phyloP scores from a whole-genome alignment of 2,797 vertebrate species.

The Parauchenoglanis ngamensis region DNA sequence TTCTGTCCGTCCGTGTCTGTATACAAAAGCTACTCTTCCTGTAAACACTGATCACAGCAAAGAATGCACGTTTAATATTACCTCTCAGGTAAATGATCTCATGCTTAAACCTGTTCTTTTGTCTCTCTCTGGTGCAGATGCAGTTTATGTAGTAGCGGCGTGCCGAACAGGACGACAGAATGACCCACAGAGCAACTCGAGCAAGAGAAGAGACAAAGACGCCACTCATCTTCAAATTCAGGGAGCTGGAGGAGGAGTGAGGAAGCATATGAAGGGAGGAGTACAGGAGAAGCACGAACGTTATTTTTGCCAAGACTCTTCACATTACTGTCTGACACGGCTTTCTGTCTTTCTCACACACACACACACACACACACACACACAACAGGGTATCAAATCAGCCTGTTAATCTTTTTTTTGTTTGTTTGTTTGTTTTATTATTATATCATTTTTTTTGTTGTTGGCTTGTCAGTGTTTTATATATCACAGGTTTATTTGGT shows the following conservation, averaged over 20 bases:
- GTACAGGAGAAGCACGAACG: conserved; percentile 13
- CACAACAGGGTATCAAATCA: conserved; percentile 24
- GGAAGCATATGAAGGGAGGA: conserved; percentile 38
- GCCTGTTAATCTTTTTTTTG: conserved; percentile 15
- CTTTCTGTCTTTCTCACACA: conserved; percentile 16
- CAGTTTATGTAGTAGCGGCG: conserved; percentile 81
- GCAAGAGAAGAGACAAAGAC: conserved; percentile 54
- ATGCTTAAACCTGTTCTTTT: background rate
- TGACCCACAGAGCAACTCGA: conserved; percentile 41
- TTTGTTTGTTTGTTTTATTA: background rate
- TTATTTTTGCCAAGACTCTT: conserved; percentile 45
- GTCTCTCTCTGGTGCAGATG: conserved; percentile 68
- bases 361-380: conserved; percentile 23
- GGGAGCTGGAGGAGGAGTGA: conserved; percentile 38
- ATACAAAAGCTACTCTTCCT: background rate
- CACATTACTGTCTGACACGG: conserved; percentile 49
- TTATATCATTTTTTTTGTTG: background rate
- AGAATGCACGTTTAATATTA: background rate
- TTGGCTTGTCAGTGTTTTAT: background rate
- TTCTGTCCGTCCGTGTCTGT: background rate
- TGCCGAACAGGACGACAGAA: conserved; percentile 69
- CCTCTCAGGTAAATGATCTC: background rate
- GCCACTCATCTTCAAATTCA: conserved; percentile 56
- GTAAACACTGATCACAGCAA: background rate
- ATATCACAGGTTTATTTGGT: background rate